Percentiles rank a stretch among this genome's conserved stretches.
phyloP scores from a whole-genome alignment of 1,140 invertebrate genomes.

The Nasonia vitripennis region DNA sequence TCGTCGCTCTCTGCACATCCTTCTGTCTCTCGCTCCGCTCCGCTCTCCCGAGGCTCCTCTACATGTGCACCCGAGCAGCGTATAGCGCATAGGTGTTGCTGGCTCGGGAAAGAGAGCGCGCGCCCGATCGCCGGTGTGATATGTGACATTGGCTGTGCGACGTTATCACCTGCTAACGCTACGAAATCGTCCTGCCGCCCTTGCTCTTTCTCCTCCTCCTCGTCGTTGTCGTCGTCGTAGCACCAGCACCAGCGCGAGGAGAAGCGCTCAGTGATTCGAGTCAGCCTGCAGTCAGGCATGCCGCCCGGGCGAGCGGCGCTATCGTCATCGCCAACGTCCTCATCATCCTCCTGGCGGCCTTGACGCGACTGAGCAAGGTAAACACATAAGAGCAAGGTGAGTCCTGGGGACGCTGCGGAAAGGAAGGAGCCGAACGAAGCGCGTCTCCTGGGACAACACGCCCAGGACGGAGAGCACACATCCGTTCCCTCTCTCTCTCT shows the following conservation, averaged over 20 bases:
- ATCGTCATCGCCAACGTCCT: background rate
- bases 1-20: background rate
- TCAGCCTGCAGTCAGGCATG: conserved; percentile 60
- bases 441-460: conserved; percentile 38
- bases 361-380: conserved; percentile 8
- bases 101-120: background rate
- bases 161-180: too few species aligned
- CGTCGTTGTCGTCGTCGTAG: too few species aligned
- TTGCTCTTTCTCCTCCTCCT: too few species aligned
- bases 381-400: background rate
- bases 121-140: conserved; percentile 15
- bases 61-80: background rate
- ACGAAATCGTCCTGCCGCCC: too few species aligned
- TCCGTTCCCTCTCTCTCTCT: background rate
- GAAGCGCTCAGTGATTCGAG: conserved; percentile 61
- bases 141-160: too few species aligned
- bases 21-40: background rate
- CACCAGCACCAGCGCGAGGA: too few species aligned
- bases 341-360: background rate
- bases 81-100: background rate
- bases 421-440: background rate
- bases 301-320: conserved; percentile 65
- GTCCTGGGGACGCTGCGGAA: too few species aligned
- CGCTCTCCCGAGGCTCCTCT: background rate
- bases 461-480: conserved; percentile 24